Evolutionary conservation across 2,113 vertebrate species (phyloP), one percentile per base, ranked within the genome.

Genomic region (Saimiri boliviensis): DNA sequence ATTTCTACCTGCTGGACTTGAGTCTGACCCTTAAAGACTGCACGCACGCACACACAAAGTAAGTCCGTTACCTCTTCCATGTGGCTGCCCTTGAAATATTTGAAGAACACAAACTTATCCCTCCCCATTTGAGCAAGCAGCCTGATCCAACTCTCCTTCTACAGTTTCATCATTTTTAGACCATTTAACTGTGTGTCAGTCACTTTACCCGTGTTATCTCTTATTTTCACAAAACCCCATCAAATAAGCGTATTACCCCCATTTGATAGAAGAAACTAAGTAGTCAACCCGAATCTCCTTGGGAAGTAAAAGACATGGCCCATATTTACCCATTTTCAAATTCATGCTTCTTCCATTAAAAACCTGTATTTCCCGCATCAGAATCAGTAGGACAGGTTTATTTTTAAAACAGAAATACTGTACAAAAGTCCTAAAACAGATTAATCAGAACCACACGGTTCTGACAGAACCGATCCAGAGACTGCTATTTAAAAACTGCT

Each of bases 381-480:
- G 82, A 89, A 71, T 42, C 45, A 80, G 40, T 54, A 23, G 32
- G 19, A 35, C 37, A 89, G 25, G 25, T 56, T 92, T 74, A 25
- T 86, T 94, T 91, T 87, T 54, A 90, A 96, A 94, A 79, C 2
- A 68, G 93, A 95, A 96, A 95, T 6, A 68, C 27, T 77, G 42
- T 16, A 30, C 11, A 20, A 5, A 52, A 30, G 11, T 97, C 54
- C 54, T 86, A 40, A 70, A 80, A 42, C 42, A 88, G 79, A 89
- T 30, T 19, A 66, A 56, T n/a, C 25, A 56, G 77, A 97, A 54
- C 45, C 25, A 52, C 84, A 63, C 58, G 73, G 42, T 45, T 84
- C 45, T 79, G 83, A 87, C 52, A 60, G 79, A 94, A 63, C 40
- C 2, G 30, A 94, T n/a, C 25, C 74, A 95, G 76, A 66, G 14